Evolutionary conservation across 2,113 vertebrate genomes (phyloP), one percentile per base, ranked within the genome.

Genomic region (Cheilinus undulatus): DNA sequence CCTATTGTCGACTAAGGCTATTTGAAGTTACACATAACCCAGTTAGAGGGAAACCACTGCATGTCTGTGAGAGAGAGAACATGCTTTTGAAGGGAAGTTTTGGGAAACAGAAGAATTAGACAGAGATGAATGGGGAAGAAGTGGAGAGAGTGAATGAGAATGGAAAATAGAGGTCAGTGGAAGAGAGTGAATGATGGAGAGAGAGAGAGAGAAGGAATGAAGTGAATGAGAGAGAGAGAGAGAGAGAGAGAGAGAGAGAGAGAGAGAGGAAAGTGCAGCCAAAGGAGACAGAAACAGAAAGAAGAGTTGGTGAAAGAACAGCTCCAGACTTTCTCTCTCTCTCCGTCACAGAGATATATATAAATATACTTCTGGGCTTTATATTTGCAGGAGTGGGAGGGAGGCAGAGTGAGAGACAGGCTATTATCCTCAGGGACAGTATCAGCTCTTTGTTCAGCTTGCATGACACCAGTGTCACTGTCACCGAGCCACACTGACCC

Each of bases 1-100:
- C 84, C 86, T 81, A 75, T 91, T 91, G 88, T 92, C 89, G 82
- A 73, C 49, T 27, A 40, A 60, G 54, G 88, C 90, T 92, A 91
- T 91, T 92, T 91, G 90, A 91, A 91, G 90, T 89, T 91, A 78
- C 90, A 90, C 82, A 85, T 91, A 91, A 91, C 89, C 91, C 88
- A 91, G 51, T 88, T 91, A 83, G 14, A 65, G 74, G 77, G 72
- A 85, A 84, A 71, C 32, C 65, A 66, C 65, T 68, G 68, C 36
- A 69, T 71, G 57, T 77, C 65, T 30, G 64, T 19, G 42, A 45
- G 42, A 45, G 42, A 45, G 17, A 42, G 14, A 51, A 73, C 70
- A 78, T 63, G 80, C 64, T 62, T 69, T 65, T 73, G 72, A 32
- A 57, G 2, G 40, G n/a, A 38, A 52, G 32, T 85, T 82, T 82